Base-by-base conservation (phyloP, 2,888 invertebrate genomes). In the Leptothorax acervorum region DNA sequence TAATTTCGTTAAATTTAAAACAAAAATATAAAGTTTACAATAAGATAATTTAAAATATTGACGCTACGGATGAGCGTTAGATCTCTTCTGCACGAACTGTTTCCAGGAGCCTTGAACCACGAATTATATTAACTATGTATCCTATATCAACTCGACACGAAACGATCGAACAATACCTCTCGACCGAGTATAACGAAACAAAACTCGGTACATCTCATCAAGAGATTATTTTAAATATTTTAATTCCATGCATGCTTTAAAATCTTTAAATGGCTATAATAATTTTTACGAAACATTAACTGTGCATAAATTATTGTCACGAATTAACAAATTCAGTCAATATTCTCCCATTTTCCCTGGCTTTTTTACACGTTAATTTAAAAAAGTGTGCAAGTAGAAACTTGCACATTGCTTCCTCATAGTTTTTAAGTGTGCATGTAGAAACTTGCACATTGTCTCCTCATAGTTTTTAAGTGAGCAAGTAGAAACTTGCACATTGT, bases 71-170 rank as follows among this genome's bases (percentile, higher is more conserved):
- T 48, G 28, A 60, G n/a, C 11, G 23, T 53, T 53, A 35, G 55
- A 23, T 5, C 5, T 57, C 3, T 57, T 28, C 28, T 39, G n/a
- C 68, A 12, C 28, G 42, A 39, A 3, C 28, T 28, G n/a, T 76
- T 76, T 53, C 8, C 12, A 42, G 5, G 6, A 6, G 3, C 9
- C 66, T 42, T 76, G 28, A 35, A 39, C 4, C 0, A 12, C 53
- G 3, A 76, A 76, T 35, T 39, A 12, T 53, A 76, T 71, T 71
- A 73, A 73, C 39, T 9, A 35, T 73, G 18, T 39, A 76, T 51
- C 18, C 2, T 18, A 65, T 35, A 42, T 68, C 28, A 66, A 53
- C 18, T 76, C 11, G 8, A 39, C 1, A 35, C 11, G 12, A 53
- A 76, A 53, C 6, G 28, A 68, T 53, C n/a, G 18, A 39, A 76